A percentile compares a stretch with the other conserved stretches of the same genome.
phyloP scores from a whole-genome alignment of 2,888 invertebrate species.

The Bombyx huttoni region DNA sequence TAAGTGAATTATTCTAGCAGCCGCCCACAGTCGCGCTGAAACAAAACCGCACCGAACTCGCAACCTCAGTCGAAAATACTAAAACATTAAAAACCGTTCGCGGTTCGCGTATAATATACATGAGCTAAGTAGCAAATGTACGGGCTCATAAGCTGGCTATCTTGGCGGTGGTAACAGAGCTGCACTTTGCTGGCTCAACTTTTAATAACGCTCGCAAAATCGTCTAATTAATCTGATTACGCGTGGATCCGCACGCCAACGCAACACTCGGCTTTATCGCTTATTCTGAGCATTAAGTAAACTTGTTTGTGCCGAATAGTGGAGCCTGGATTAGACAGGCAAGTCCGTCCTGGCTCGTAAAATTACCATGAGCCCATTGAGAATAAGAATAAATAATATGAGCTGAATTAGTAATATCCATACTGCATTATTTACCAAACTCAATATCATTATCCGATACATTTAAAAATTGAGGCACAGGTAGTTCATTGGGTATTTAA shows the following conservation, averaged over 20 bases:
- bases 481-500: neutral
- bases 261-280: slow-evolving; percentile 55
- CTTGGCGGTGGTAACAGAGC: slow-evolving; percentile 58
- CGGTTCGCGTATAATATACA: slow-evolving; percentile 61
- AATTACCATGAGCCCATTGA: slow-evolving; percentile 25
- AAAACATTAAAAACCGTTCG: slow-evolving; percentile 68
- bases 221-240: slow-evolving; percentile 70
- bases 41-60: slow-evolving; percentile 65
- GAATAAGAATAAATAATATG: slow-evolving; percentile 23
- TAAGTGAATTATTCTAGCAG: slow-evolving; percentile 70
- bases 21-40: slow-evolving; percentile 67
- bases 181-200: slow-evolving; percentile 61
- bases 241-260: slow-evolving; percentile 42
- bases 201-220: slow-evolving; percentile 69
- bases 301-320: slow-evolving; percentile 54
- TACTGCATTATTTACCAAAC: neutral
- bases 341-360: slow-evolving; percentile 24
- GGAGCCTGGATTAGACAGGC: slow-evolving; percentile 43
- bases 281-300: slow-evolving; percentile 55
- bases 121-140: slow-evolving; percentile 49
- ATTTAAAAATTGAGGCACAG: neutral
- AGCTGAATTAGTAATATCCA: slow-evolving; percentile 18
- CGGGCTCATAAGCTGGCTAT: slow-evolving; percentile 59
- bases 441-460: no score
- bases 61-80: slow-evolving; percentile 71